Percentiles rank a stretch among this genome's conserved stretches.
phyloP scores from a whole-genome alignment of 2,113 vertebrate species.

The Oncorhynchus clarkii region DNA sequence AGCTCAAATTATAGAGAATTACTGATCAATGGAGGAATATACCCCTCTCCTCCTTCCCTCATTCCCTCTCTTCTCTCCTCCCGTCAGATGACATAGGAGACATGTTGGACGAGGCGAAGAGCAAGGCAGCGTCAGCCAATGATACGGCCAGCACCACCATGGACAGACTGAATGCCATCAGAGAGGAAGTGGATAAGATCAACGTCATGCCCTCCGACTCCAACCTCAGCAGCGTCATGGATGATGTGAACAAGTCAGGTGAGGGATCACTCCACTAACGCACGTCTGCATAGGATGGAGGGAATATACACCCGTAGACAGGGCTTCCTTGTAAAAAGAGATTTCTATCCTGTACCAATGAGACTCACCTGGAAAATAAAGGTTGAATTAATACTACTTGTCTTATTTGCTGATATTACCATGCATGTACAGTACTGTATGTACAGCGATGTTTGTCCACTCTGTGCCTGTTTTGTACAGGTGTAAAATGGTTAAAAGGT shows the following conservation, averaged over 20 bases:
- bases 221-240: conserved; percentile 54
- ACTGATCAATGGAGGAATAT: neutral
- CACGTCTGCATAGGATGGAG: too few species aligned
- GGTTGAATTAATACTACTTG: too few species aligned
- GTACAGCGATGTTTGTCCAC: too few species aligned
- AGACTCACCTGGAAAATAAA: neutral
- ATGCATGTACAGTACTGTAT: too few species aligned
- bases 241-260: conserved; percentile 67
- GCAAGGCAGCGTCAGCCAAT: conserved; percentile 69
- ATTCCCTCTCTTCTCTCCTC: conserved; percentile 12
- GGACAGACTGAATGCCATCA: conserved; percentile 77
- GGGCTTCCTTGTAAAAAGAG: too few species aligned
- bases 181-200: conserved; percentile 78
- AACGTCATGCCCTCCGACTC: conserved; percentile 47
- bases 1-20: conserved; percentile 69
- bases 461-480: too few species aligned
- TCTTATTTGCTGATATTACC: too few species aligned
- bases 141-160: conserved; percentile 71
- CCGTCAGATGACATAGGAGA: conserved; percentile 74
- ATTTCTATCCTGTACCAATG: neutral
- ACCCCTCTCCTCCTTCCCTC: neutral
- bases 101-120: conserved; percentile 77
- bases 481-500: too few species aligned
- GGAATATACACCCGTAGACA: too few species aligned
- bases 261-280: conserved; percentile 11